A percentile compares a stretch with the other conserved stretches of the same genome.
These are phyloP conservation scores for Limnothrissa miodon DNA, from an alignment of 2,113 vertebrate genomes.

Conservation along the genomic window DNA sequence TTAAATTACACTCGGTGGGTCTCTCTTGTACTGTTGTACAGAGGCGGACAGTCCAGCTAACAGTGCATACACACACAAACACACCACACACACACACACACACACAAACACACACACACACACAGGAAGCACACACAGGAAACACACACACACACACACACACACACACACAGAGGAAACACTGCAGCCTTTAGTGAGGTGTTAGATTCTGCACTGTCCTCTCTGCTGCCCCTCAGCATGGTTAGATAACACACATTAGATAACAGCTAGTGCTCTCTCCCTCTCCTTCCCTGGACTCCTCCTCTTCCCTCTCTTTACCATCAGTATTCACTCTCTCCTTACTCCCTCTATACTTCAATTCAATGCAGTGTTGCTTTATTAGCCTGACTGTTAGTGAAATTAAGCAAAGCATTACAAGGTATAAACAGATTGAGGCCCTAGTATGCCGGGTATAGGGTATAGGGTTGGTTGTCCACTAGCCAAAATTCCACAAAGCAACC, in stretches of 20 bases:
- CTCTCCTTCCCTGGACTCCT: neutral
- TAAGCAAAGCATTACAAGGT: too few relatives aligned
- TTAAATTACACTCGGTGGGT: slow-evolving; percentile 44
- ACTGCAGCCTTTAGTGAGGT: neutral
- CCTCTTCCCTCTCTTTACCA: neutral
- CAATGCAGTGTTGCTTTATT: too few relatives aligned
- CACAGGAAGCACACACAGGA: neutral
- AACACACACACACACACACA: neutral
- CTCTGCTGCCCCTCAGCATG: neutral
- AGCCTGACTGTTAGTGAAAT: too few relatives aligned
- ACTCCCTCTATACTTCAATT: neutral
- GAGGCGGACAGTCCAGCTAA: neutral
- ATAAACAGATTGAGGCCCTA: too few relatives aligned
- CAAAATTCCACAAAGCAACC: too few relatives aligned
- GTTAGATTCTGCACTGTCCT: neutral
- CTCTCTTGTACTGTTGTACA: neutral
- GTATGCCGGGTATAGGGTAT: too few relatives aligned
- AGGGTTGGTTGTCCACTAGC: too few relatives aligned
- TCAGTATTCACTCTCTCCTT: neutral
- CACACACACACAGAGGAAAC: neutral
- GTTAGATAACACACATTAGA: slow-evolving; percentile 1
- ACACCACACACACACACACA: neutral
- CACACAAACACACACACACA: neutral
- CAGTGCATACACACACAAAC: neutral
- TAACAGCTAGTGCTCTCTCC: neutral